These are phyloP conservation scores for Cyclophora punctaria DNA, from an alignment of 2,888 invertebrate species.

Conservation along the genomic window DNA sequence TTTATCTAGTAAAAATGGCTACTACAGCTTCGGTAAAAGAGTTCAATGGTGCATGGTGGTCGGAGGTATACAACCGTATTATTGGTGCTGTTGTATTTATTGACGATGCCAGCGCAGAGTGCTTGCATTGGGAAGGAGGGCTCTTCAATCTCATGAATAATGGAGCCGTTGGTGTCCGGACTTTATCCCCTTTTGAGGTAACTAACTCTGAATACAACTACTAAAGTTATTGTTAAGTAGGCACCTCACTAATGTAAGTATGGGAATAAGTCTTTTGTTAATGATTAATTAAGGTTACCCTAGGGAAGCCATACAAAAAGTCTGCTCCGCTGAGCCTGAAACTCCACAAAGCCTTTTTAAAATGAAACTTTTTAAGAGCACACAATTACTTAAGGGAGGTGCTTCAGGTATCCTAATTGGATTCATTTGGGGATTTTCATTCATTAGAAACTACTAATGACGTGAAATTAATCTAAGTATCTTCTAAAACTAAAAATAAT, in stretches of 20 bases:
- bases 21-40: slow-evolving; percentile 45
- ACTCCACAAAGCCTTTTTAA: background rate
- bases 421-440: slow-evolving; percentile 9
- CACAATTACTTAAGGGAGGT: too few relatives aligned
- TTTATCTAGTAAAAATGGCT: slow-evolving; percentile 21
- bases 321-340: background rate
- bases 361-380: too few relatives aligned
- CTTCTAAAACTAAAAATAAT: too few relatives aligned
- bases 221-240: background rate
- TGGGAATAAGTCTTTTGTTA: background rate
- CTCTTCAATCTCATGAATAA: slow-evolving; percentile 72
- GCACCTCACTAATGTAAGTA: background rate
- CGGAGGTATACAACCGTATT: slow-evolving; percentile 75
- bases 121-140: slow-evolving; percentile 82
- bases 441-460: background rate
- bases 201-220: background rate
- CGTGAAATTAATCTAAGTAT: too few relatives aligned
- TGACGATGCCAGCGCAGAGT: slow-evolving; percentile 78
- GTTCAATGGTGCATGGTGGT: slow-evolving; percentile 75
- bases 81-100: slow-evolving; percentile 78
- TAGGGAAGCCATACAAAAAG: too few relatives aligned
- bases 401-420: slow-evolving; percentile 27
- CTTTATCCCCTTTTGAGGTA: slow-evolving; percentile 79
- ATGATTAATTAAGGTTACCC: too few relatives aligned
- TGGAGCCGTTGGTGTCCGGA: slow-evolving; percentile 78